These are phyloP conservation scores for Zoanthus gigantus DNA, from an alignment of 92 coral and sea anemone genomes.

Conservation along the genomic window DNA sequence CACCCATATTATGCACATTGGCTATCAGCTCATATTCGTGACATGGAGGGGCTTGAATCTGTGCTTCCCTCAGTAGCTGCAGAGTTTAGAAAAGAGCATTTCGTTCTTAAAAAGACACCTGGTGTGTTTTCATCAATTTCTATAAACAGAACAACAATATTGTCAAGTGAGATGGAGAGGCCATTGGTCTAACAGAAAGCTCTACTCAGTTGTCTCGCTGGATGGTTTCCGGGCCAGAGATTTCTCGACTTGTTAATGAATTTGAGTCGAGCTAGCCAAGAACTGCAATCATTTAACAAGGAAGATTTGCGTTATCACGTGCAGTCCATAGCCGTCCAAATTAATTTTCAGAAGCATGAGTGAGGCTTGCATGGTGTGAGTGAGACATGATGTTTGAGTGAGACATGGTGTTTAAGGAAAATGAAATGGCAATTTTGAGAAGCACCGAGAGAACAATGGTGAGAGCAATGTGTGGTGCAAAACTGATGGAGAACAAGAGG, in stretches of 20 bases:
- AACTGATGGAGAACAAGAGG: no score
- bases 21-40: constrained; percentile 56
- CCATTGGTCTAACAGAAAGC: neutral
- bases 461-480: no score
- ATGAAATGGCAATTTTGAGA: no score
- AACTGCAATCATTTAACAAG: no score
- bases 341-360: constrained; percentile 45
- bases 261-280: neutral
- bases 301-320: constrained; percentile 41
- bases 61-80: neutral
- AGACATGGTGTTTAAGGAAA: no score
- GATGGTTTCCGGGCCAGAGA: constrained; percentile 56
- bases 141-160: constrained; percentile 48
- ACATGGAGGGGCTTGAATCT: neutral
- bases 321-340: constrained; percentile 36
- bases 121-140: neutral
- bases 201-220: constrained; percentile 9
- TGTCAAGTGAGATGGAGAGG: constrained; percentile 14
- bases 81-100: constrained; percentile 46
- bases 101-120: constrained; percentile 57
- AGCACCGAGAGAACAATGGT: no score
- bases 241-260: neutral
- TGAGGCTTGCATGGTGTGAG: neutral
- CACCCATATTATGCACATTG: constrained; percentile 46
- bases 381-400: no score